Evolutionary conservation across 2,113 vertebrate species (phyloP).

Genomic region (Albula glossodonta): DNA sequence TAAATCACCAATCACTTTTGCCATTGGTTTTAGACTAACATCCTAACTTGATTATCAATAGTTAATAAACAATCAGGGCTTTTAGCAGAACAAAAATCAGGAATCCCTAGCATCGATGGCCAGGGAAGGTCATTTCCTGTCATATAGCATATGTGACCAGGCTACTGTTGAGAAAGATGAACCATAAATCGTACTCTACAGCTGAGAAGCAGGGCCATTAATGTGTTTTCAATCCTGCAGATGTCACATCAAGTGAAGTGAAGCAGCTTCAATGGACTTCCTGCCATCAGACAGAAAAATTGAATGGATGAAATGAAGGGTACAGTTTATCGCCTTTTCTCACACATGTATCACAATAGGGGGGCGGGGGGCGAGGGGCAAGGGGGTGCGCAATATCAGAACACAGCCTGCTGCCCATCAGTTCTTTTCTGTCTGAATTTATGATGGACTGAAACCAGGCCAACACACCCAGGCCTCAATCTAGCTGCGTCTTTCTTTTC

Average conservation of each 20-base stretch:
- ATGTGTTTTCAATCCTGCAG: background rate
- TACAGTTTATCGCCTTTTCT: background rate
- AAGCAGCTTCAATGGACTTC: background rate
- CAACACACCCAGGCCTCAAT: background rate
- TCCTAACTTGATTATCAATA: too few relatives aligned
- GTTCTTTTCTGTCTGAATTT: background rate
- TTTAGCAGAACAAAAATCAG: too few relatives aligned
- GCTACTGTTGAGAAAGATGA: background rate
- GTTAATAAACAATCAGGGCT: too few relatives aligned
- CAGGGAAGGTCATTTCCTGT: background rate
- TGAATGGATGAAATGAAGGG: background rate
- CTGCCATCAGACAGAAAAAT: background rate
- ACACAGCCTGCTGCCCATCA: background rate
- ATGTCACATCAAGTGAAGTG: background rate
- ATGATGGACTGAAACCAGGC: background rate
- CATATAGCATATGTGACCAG: background rate
- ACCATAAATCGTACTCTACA: background rate
- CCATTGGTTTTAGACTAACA: too few relatives aligned
- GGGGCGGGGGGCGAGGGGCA: too few relatives aligned
- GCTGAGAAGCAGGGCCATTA: background rate
- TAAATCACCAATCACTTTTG: too few relatives aligned
- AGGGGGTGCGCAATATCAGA: background rate
- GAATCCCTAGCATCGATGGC: too few relatives aligned
- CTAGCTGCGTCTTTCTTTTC: background rate
- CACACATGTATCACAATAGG: background rate